Percentiles rank a stretch among this genome's conserved stretches.
Evolutionary conservation across 1,140 invertebrate genomes (phyloP).

Genomic region (Neodiprion lecontei): DNA sequence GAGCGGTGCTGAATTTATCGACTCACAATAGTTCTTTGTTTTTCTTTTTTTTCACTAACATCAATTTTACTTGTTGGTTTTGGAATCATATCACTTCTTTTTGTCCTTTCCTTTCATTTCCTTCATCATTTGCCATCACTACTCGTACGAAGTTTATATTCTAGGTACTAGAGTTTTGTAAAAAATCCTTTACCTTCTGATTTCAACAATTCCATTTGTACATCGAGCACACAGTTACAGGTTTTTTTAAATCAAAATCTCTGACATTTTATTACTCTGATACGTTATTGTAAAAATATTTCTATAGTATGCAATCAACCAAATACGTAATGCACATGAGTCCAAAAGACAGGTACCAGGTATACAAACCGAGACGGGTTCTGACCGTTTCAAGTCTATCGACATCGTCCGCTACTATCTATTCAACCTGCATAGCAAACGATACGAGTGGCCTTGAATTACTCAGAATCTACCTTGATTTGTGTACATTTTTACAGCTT

Average conservation of each 20-base stretch:
- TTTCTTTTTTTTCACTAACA: conserved; percentile 19
- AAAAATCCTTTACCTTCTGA: not conserved
- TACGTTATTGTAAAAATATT: not conserved
- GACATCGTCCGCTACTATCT: no score
- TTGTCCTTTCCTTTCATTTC: not conserved
- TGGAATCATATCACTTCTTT: not conserved
- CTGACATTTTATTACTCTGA: not conserved
- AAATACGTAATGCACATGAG: not conserved
- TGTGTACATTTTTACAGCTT: no score
- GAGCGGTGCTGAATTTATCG: conserved; percentile 46
- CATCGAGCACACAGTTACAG: no score
- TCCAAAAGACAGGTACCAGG: no score
- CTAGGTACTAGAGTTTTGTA: not conserved
- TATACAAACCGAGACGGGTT: no score
- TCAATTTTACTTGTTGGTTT: conserved; percentile 7
- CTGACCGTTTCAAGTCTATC: no score
- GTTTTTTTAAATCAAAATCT: not conserved
- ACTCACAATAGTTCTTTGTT: conserved; percentile 17
- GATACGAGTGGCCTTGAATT: no score
- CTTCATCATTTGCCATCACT: not conserved
- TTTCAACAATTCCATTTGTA: not conserved
- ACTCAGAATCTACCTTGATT: no score
- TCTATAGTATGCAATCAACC: not conserved
- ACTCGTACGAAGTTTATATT: not conserved
- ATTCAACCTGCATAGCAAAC: no score